A percentile compares a stretch with the other conserved stretches of the same genome.
phyloP scores from a whole-genome alignment of 2,888 invertebrate genomes.

The Andricus curvator region DNA sequence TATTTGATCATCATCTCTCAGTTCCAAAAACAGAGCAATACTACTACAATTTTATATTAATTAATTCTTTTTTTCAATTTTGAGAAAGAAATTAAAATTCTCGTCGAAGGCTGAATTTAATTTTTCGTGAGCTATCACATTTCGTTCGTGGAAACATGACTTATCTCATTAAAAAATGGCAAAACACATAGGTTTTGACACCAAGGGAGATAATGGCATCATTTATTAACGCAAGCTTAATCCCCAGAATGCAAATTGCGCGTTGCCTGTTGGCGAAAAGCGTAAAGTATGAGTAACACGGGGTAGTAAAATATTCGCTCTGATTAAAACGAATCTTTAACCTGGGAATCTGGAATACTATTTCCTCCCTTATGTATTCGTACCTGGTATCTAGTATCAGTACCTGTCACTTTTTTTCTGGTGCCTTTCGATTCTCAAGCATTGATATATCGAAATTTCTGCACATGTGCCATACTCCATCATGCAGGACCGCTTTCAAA shows the following conservation, averaged over 20 bases:
- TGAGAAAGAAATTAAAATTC: not conserved
- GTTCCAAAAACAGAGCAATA: too few species aligned
- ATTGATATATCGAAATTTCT: conserved; percentile 17
- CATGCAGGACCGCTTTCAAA: conserved; percentile 54
- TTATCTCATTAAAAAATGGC: not conserved
- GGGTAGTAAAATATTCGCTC: not conserved
- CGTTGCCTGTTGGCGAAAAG: not conserved
- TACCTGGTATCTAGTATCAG: not conserved
- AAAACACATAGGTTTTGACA: not conserved
- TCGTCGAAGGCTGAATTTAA: not conserved
- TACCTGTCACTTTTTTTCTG: not conserved
- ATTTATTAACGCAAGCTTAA: not conserved
- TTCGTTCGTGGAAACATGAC: not conserved
- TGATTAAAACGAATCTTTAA: not conserved
- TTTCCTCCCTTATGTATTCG: conserved; percentile 3
- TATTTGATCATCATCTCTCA: too few species aligned
- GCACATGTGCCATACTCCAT: conserved; percentile 54
- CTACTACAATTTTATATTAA: too few species aligned
- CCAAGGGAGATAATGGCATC: not conserved
- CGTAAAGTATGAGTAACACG: not conserved
- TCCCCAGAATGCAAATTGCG: not conserved
- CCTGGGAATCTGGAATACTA: not conserved
- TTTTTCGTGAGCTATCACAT: not conserved
- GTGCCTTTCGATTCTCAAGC: conserved; percentile 17
- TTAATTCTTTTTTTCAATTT: not conserved